Evolutionary conservation across 2,888 invertebrate genomes (phyloP).

Genomic region (Drosophila neotestacea): DNA sequence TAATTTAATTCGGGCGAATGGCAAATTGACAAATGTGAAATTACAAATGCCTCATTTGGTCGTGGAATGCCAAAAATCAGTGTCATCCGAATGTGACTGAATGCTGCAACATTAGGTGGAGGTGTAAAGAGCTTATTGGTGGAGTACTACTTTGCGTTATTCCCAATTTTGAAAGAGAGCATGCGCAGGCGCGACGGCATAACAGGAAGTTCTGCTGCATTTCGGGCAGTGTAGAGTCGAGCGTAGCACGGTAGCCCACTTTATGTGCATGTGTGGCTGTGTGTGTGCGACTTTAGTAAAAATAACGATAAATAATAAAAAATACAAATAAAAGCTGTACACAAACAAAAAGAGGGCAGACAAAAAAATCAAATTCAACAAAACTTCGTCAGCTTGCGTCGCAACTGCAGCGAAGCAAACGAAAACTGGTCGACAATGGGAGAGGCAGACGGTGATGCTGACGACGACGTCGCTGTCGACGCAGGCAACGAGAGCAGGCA

Average conservation of each 20-base stretch:
- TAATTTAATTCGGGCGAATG: no score
- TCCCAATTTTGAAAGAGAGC: slow-evolving; percentile 24
- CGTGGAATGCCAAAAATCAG: no score
- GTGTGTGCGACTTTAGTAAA: slow-evolving; percentile 69
- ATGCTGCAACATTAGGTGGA: no score
- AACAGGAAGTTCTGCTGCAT: slow-evolving; percentile 32
- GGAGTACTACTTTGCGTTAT: no score
- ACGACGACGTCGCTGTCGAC: neutral
- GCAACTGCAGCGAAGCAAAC: slow-evolving; percentile 67
- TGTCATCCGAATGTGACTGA: no score
- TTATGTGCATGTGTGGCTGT: slow-evolving; percentile 34
- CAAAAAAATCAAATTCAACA: slow-evolving; percentile 12
- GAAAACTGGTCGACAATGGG: slow-evolving; percentile 56
- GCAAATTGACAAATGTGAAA: no score
- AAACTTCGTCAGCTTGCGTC: slow-evolving; percentile 64
- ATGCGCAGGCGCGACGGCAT: slow-evolving; percentile 38
- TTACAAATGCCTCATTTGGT: no score
- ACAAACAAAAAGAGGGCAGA: slow-evolving; percentile 67
- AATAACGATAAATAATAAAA: slow-evolving; percentile 77
- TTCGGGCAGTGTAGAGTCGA: slow-evolving; percentile 66
- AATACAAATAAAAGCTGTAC: slow-evolving; percentile 79
- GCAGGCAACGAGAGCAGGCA: slow-evolving; percentile 45
- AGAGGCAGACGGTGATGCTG: slow-evolving; percentile 9
- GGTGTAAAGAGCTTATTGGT: no score
- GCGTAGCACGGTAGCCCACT: slow-evolving; percentile 84